Evolutionary conservation across 2,888 invertebrate genomes (phyloP).

Genomic region (Craniophora ligustri): DNA sequence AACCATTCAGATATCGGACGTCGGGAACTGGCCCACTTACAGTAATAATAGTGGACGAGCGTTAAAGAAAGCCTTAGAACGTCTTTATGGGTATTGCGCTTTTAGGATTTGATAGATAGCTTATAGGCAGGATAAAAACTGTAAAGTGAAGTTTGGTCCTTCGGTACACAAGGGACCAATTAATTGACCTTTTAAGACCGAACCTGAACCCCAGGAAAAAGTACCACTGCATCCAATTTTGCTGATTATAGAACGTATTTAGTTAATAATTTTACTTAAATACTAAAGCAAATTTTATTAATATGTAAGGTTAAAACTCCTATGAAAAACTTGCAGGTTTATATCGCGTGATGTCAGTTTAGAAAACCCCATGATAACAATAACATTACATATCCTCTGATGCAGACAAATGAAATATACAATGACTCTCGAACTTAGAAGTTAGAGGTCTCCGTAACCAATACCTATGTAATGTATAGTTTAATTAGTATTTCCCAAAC

Average conservation of each 20-base stretch:
- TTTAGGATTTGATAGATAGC: constrained; percentile 23
- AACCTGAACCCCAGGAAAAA: too few species aligned
- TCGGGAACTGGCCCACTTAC: constrained; percentile 64
- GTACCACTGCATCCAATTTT: background rate
- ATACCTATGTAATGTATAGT: too few species aligned
- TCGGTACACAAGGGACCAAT: background rate
- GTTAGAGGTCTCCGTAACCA: too few species aligned
- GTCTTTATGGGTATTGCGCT: constrained; percentile 31
- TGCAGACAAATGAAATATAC: too few species aligned
- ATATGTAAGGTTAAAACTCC: background rate
- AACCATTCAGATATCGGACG: constrained; percentile 79
- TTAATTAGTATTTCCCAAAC: too few species aligned
- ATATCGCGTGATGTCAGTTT: constrained; percentile 13
- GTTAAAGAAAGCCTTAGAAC: constrained; percentile 54
- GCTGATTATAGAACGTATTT: too few species aligned
- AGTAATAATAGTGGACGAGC: constrained; percentile 63
- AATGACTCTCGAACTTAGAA: too few species aligned
- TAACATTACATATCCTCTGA: constrained; percentile 11
- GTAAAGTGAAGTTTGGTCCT: background rate
- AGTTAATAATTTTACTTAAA: background rate
- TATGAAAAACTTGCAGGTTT: constrained; percentile 1
- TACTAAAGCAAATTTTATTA: too few species aligned
- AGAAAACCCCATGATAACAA: constrained; percentile 5
- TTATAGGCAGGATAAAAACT: constrained; percentile 9
- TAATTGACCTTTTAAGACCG: background rate